Evolutionary conservation across 2,113 vertebrate species (phyloP), one percentile per base, ranked within the genome.

Genomic region (Pitta sordida): DNA sequence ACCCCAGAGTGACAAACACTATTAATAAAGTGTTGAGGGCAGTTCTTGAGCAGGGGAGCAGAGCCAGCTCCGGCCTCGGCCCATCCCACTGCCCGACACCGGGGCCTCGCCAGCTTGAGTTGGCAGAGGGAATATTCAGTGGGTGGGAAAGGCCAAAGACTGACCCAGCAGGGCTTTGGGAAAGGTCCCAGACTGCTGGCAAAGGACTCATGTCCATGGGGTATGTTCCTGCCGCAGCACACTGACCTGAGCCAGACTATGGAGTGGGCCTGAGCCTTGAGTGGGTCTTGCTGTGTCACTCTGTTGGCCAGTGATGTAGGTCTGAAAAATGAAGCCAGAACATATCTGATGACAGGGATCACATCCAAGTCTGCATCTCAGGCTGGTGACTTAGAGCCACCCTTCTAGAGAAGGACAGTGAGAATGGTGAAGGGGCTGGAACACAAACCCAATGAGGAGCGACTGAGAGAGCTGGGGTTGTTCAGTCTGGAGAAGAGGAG

Each of bases 161-260:
- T 85, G 71, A 84, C 64, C 91, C 37, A 68, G 69, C 15, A 70
- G 70, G 56, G 65, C 78, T 95, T 87, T 92, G 91, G 82, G 90
- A 95, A 89, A 92, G 79, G 64, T 93, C 75, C 75, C 83, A 88
- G 93, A 8, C 70, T 94, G 89, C 78, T 88, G 88, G 77, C 83
- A 93, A 39, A 51, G 30, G 19, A 32, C 39, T 68, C 0, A 1
- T 62, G 65, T 74, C 90, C 79, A 11, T 1, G 2, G 86, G 15
- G 9, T 43, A 53, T 44, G 70, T 52, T 87, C 39, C 59, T 3
- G 9, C 62, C 60, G 79, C 44, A 70, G 29, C 30, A 4, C 43
- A 44, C 23, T 43, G 17, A 79, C 67, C 64, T 53, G 78, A 90
- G 77, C 51, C 68, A 58, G 73, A 2, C 11, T 21, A 0, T 0